Evolutionary conservation across 2,113 vertebrate genomes (phyloP).

Genomic region (Gobius niger): DNA sequence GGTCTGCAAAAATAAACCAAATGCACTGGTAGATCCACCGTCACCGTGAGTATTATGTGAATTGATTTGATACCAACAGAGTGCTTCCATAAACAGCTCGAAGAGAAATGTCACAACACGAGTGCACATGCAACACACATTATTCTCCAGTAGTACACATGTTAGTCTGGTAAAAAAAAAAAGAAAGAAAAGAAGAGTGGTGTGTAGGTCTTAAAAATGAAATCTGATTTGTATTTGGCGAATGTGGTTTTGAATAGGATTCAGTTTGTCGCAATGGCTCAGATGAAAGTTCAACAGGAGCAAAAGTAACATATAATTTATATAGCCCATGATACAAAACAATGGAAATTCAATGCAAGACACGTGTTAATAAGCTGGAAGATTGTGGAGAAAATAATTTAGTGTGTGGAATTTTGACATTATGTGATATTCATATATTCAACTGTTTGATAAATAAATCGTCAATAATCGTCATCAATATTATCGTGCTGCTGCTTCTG

Average conservation of each 20-base stretch:
- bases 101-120: constrained; percentile 39
- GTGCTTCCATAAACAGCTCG: constrained; percentile 53
- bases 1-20: background rate
- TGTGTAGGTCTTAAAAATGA: constrained; percentile 5
- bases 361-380: background rate
- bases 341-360: background rate
- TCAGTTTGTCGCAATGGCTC: background rate
- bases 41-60: background rate
- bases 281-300: background rate
- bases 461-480: background rate
- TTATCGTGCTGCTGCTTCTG: no score
- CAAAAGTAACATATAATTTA: background rate
- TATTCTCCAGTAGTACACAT: constrained; percentile 1
- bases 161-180: background rate
- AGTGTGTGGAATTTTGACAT: background rate
- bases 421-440: no score
- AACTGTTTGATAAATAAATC: background rate
- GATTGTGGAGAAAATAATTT: background rate
- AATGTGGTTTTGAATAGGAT: background rate
- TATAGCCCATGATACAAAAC: background rate
- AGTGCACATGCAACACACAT: constrained; percentile 54
- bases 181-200: no score
- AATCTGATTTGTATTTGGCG: constrained; percentile 1
- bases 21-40: background rate
- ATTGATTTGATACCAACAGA: constrained; percentile 44